A percentile compares a stretch with the other conserved stretches of the same genome.
Conservation (phyloP, 2,113 vertebrate species). For the Manacus vitellinus region DNA sequence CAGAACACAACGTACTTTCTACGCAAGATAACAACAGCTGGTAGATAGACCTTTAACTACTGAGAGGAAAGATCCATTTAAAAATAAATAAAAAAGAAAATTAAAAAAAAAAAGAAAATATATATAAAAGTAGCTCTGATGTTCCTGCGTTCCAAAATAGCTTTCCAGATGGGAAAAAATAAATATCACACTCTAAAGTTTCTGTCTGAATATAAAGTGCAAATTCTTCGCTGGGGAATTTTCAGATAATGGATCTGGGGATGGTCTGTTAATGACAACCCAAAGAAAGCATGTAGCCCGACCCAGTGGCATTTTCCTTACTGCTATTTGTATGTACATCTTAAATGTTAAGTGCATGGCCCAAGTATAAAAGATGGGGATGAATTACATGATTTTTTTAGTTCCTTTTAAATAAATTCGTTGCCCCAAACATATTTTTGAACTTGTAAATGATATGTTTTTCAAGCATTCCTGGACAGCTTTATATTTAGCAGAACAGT, state of each 20-base stretch:
- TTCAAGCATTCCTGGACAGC: background rate
- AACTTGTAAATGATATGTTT: background rate
- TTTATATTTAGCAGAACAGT: background rate
- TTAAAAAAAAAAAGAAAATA: background rate
- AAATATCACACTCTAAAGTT: background rate
- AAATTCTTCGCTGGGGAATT: background rate
- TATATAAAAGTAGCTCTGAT: background rate
- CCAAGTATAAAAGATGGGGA: background rate
- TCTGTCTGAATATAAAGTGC: background rate
- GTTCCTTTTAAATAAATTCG: background rate
- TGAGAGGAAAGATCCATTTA: background rate
- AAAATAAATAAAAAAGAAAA: background rate
- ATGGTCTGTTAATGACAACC: background rate
- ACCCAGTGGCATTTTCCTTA: background rate
- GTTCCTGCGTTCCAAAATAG: background rate
- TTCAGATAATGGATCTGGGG: background rate
- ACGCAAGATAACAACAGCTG: background rate
- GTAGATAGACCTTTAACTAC: background rate
- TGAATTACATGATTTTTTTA: background rate
- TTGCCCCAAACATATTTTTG: background rate
- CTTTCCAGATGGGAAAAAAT: background rate
- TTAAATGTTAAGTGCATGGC: background rate
- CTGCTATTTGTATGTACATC: background rate
- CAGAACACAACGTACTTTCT: background rate
- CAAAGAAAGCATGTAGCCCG: background rate